phyloP scores from a whole-genome alignment of 2,113 vertebrate genomes.

The Campylomormyrus tamandua region DNA sequence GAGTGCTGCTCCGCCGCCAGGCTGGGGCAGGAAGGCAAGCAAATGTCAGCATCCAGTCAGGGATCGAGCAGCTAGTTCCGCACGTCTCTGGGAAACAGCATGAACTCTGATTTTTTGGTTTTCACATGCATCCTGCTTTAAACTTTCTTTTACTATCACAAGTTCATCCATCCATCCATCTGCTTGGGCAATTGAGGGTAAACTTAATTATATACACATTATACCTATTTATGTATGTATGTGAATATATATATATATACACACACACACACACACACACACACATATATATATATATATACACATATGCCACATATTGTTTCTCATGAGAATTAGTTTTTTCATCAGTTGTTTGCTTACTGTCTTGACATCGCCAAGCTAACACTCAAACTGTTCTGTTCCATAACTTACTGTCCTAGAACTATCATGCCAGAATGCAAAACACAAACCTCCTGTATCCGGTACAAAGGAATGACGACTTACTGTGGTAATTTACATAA shows the following conservation, averaged over 20 bases:
- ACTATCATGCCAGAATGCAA: neutral
- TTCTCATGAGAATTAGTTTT: neutral
- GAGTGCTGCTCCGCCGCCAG: neutral
- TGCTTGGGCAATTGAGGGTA: neutral
- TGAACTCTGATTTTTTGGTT: neutral
- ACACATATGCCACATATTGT: neutral
- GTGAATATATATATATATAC: too few species aligned
- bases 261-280: too few species aligned
- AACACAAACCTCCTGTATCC: neutral
- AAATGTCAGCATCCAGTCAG: neutral
- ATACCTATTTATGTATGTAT: neutral
- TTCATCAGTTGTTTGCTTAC: neutral
- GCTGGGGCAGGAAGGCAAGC: neutral
- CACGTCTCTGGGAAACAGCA: neutral
- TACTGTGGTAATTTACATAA: neutral
- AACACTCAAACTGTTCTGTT: neutral
- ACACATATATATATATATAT: too few species aligned
- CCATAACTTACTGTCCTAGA: neutral
- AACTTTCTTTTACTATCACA: neutral
- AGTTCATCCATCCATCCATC: neutral
- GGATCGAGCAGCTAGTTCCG: neutral
- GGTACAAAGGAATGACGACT: neutral
- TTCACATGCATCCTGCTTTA: neutral
- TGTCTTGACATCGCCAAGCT: neutral
- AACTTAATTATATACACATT: neutral